These are phyloP conservation scores for Menidia beryllina DNA, from an alignment of 2,113 vertebrate genomes.

Conservation along the genomic window DNA sequence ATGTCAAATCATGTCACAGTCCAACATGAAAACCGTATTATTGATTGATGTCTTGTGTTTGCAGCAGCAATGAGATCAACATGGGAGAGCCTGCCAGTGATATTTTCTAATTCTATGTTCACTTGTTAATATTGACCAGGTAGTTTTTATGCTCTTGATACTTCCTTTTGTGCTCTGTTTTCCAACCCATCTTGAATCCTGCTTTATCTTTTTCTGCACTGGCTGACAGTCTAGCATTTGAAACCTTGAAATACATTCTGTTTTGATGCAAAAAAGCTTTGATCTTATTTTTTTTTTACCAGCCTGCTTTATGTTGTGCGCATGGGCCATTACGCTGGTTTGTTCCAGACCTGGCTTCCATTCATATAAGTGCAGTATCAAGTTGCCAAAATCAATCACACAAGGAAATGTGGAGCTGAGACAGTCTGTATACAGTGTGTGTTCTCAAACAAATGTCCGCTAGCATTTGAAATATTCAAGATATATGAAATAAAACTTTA, in stretches of 20 bases:
- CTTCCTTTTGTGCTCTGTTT: not conserved
- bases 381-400: not conserved
- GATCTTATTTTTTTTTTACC: not conserved
- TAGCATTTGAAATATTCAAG: not conserved
- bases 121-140: not conserved
- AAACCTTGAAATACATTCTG: not conserved
- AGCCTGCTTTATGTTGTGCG: not conserved
- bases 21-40: no score
- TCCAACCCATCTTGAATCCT: not conserved
- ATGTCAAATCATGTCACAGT: no score
- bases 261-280: not conserved
- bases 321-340: not conserved
- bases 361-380: not conserved
- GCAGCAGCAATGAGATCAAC: not conserved
- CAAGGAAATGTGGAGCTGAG: not conserved
- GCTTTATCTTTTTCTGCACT: not conserved
- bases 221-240: not conserved
- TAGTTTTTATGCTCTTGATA: not conserved
- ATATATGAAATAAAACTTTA: not conserved
- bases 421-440: not conserved
- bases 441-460: not conserved
- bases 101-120: not conserved
- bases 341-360: not conserved
- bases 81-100: not conserved
- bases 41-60: not conserved